These are phyloP conservation scores for Habroteleia sp. DNA, from an alignment of 2,888 invertebrate species.

Conservation along the genomic window DNA sequence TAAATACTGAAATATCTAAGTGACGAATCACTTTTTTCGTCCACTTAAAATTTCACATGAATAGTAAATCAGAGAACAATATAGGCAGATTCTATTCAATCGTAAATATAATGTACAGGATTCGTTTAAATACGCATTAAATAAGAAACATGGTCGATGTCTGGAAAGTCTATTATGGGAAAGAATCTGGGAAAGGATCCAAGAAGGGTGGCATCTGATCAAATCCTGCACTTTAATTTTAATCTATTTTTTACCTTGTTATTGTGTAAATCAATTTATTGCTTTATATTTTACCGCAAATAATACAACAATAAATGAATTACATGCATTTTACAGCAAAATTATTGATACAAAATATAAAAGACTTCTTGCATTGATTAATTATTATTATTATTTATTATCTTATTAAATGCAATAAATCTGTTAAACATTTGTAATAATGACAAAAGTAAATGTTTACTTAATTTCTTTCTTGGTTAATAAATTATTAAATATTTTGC, in stretches of 20 bases:
- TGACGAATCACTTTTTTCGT: constrained; percentile 6
- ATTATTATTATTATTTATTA: no score
- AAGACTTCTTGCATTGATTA: no score
- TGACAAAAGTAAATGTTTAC: no score
- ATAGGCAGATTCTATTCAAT: constrained; percentile 34
- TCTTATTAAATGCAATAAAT: no score
- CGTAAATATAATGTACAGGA: constrained; percentile 35
- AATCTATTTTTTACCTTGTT: constrained; percentile 6
- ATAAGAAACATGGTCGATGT: constrained; percentile 40
- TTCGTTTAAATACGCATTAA: constrained; percentile 42
- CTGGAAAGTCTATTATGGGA: constrained; percentile 46
- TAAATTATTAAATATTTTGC: no score
- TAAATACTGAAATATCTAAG: constrained; percentile 6
- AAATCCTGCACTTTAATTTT: constrained; percentile 40
- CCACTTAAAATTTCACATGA: constrained; percentile 19
- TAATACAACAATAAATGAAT: no score
- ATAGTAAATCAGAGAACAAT: constrained; percentile 35
- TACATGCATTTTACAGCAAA: no score
- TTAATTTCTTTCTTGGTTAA: no score
- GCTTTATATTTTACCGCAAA: no score
- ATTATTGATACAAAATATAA: no score
- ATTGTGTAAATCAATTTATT: constrained; percentile 17
- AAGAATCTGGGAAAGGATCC: constrained; percentile 50
- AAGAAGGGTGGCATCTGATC: constrained; percentile 43
- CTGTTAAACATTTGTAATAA: no score